Conservation (phyloP, 2,113 vertebrate species). For the Glaucidium brasilianum region DNA sequence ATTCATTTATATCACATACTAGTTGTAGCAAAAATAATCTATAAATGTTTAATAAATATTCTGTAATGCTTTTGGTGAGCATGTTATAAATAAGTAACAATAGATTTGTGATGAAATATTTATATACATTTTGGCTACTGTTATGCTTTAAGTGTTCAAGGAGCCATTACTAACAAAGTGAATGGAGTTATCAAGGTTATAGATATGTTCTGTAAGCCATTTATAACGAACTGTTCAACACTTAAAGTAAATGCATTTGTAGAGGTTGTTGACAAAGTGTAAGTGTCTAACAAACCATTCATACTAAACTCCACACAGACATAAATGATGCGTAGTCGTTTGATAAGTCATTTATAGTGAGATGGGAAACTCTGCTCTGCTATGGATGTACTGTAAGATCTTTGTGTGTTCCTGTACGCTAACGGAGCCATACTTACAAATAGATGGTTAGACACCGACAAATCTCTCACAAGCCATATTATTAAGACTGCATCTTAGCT, state of each 20-base stretch:
- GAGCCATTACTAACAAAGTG: constrained; percentile 69
- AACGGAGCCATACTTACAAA: not conserved
- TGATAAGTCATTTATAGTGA: constrained; percentile 19
- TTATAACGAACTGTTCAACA: constrained; percentile 65
- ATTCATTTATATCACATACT: constrained; percentile 74
- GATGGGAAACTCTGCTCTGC: not conserved
- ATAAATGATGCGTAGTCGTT: constrained; percentile 5
- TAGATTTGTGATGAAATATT: constrained; percentile 76
- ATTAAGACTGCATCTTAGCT: not conserved
- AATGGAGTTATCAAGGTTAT: constrained; percentile 74
- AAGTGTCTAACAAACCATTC: constrained; percentile 39
- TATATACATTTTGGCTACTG: constrained; percentile 69
- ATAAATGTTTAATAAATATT: constrained; percentile 83
- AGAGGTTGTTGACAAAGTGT: constrained; percentile 54
- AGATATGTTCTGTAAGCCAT: constrained; percentile 61
- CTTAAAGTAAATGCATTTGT: constrained; percentile 57
- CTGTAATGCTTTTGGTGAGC: constrained; percentile 73
- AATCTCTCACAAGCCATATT: not conserved
- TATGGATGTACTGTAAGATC: not conserved
- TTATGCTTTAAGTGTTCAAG: constrained; percentile 68
- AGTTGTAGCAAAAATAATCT: constrained; percentile 78
- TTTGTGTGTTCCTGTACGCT: not conserved
- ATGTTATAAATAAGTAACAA: constrained; percentile 80
- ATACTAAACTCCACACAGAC: constrained; percentile 20
- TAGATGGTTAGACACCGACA: not conserved